A percentile compares a stretch with the other conserved stretches of the same genome.
These are phyloP conservation scores for Cosmia pyralina DNA, from an alignment of 2,888 invertebrate species.

Conservation along the genomic window DNA sequence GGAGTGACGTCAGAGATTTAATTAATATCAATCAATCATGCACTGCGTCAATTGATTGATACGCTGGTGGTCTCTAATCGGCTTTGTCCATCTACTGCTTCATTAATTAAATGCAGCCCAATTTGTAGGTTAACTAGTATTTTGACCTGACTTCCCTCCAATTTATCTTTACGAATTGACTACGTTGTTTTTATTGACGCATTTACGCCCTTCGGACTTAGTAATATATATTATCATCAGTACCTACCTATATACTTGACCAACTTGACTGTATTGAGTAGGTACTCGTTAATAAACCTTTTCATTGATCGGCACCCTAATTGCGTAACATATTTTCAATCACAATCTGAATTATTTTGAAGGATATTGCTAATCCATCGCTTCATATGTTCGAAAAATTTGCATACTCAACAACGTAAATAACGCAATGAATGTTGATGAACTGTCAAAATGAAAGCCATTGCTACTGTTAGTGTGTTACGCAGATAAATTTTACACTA, in stretches of 20 bases:
- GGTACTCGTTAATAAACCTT: not conserved
- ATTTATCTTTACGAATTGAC: not conserved
- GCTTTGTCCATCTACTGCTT: slow-evolving; percentile 36
- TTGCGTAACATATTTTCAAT: no score
- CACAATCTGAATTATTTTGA: no score
- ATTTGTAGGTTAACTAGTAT: slow-evolving; percentile 18
- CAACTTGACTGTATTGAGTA: not conserved
- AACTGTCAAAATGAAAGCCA: no score
- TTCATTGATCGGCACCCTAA: no score
- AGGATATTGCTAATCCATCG: no score
- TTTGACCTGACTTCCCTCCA: not conserved
- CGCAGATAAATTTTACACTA: not conserved
- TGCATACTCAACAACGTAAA: no score
- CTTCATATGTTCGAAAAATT: no score
- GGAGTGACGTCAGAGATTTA: slow-evolving; percentile 50
- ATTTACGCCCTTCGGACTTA: not conserved
- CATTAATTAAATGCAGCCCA: slow-evolving; percentile 46
- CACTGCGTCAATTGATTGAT: slow-evolving; percentile 46
- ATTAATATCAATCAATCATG: slow-evolving; percentile 56
- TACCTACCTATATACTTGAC: not conserved
- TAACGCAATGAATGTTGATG: no score
- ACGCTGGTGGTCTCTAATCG: slow-evolving; percentile 49
- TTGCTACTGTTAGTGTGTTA: no score
- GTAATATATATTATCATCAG: not conserved
- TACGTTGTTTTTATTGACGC: not conserved